Base-by-base conservation (phyloP, 1,140 invertebrate genomes). In the Lepidurus apus region DNA sequence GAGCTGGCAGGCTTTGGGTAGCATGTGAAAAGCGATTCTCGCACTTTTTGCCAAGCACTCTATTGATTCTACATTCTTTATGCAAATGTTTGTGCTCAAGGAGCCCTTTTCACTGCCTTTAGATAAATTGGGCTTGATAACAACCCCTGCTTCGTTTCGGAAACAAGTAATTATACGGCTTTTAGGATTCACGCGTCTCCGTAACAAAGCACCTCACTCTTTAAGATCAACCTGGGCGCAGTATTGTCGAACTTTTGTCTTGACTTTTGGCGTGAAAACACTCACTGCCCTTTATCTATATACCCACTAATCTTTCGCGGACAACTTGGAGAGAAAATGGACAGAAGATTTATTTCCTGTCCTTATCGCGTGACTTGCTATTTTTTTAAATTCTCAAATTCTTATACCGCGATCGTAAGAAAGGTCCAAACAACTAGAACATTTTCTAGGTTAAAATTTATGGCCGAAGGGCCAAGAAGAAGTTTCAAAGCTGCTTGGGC, bases 31-130 rank as follows among this genome's bases (percentile, higher is more conserved):
- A 65, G 53, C 53, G 53, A 9, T 65, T 13, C 53, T 47, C 17
- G 45, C 45, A 47, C 45, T 65, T 65, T 65, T 65, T 21, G 53
- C 21, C 53, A 65, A 65, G 53, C 53, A 11, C 53, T 65, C 53
- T 65, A 65, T 65, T 65, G 53, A 65, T 65, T 65, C 53, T 17
- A 13, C 53, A 65, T 65, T 65, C 21, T 65, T 65, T 65, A 65
- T 65, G 53, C 53, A 65, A 65, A 65, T 65, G 53, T 65, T 65
- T 7, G 53, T 17, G 53, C 53, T 13, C 53, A 13, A 47, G 53
- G 53, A 65, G 21, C 17, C 21, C n/a, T 65, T 65, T 21, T 65
- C 53, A n/a, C 21, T 65, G 53, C 53, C 9, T 65, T 65, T 13
- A 21, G 53, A 65, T 65, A 65, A 65, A 65, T 65, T 65, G 53